Conservation (phyloP, 1,140 invertebrate species). For the Oedothorax gibbosus region DNA sequence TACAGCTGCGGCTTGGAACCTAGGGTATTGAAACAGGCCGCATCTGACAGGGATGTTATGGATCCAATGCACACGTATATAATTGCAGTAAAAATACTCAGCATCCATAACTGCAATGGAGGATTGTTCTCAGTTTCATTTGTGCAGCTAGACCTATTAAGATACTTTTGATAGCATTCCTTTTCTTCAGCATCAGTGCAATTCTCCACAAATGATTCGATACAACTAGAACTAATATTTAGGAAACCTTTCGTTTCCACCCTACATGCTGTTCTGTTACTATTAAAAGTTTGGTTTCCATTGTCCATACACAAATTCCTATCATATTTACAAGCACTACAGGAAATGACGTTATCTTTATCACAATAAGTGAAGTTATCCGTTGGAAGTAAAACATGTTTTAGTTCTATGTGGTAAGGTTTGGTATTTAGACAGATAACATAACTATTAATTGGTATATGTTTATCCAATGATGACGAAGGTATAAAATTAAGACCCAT, state of each 20-base stretch:
- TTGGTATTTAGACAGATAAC: background rate
- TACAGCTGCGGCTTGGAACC: conserved; percentile 69
- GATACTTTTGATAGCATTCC: background rate
- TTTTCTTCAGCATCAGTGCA: background rate
- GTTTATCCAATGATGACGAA: too few species aligned
- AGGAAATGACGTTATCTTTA: background rate
- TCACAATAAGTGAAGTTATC: background rate
- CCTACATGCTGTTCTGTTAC: background rate
- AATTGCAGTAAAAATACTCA: conserved; percentile 60
- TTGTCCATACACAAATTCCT: too few species aligned
- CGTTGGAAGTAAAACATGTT: background rate
- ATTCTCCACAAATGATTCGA: background rate
- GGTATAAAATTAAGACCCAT: conserved; percentile 40
- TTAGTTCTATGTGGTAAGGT: background rate
- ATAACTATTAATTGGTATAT: background rate
- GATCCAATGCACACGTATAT: conserved; percentile 69
- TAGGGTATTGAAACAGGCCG: conserved; percentile 56
- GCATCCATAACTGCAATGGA: conserved; percentile 66
- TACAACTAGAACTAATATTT: background rate
- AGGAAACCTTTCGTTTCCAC: background rate
- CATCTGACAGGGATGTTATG: conserved; percentile 63
- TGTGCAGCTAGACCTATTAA: background rate
- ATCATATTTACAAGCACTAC: background rate
- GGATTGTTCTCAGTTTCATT: background rate
- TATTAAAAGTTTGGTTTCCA: too few species aligned